Evolutionary conservation across 2,113 vertebrate species (phyloP).

Genomic region (Pomatostomus ruficeps): DNA sequence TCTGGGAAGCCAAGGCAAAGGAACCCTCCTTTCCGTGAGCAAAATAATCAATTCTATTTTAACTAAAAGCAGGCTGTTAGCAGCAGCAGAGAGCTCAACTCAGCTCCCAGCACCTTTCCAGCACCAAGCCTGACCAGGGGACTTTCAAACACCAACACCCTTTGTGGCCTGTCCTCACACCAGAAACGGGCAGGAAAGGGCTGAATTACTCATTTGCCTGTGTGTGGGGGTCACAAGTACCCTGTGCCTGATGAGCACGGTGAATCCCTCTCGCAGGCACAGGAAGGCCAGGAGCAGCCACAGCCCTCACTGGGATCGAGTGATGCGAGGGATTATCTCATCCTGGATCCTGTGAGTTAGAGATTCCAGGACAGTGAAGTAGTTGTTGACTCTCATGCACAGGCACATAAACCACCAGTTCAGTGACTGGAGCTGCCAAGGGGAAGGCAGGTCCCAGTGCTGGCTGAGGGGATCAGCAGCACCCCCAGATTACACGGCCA

Average conservation of each 20-base stretch:
- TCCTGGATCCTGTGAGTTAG: constrained; percentile 1
- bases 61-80: neutral
- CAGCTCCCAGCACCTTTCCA: neutral
- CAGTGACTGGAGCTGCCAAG: neutral
- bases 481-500: neutral
- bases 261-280: neutral
- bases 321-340: neutral
- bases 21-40: neutral
- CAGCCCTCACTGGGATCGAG: neutral
- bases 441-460: neutral
- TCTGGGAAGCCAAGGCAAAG: neutral
- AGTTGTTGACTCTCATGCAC: neutral
- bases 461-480: neutral
- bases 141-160: neutral
- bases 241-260: fast-evolving
- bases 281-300: neutral
- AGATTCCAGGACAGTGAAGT: constrained; percentile 58
- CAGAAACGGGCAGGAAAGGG: neutral
- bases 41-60: neutral
- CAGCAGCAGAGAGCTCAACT: neutral
- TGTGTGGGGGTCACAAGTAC: neutral
- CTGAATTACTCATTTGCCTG: neutral
- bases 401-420: neutral
- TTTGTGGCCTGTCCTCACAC: neutral
- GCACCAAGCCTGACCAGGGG: neutral